Evolutionary conservation across 2,113 vertebrate genomes (phyloP), one percentile per base, ranked within the genome.

Genomic region (Actinemys pallida): DNA sequence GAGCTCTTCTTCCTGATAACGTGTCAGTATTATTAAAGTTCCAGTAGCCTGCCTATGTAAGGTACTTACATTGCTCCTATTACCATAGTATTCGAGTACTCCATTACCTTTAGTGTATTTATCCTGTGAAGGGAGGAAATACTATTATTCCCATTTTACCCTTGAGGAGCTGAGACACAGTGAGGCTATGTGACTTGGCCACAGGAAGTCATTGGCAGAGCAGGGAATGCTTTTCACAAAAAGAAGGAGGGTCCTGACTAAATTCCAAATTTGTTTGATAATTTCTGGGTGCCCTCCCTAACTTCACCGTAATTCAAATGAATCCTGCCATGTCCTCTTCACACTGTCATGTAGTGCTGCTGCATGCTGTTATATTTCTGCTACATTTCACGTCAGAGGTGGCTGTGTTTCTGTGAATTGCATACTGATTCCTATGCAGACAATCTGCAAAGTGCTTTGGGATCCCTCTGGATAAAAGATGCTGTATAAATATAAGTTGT

Each of bases 401-500:
- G 78, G 17, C n/a, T 89, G n/a, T 88, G 50, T 57, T 78, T 94
- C 82, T 62, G 79, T 42, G 90, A 52, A 27, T 12, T 4, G 1
- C 27, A 52, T 56, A 47, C 56, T 84, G 16, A 81, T 93, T 93
- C 87, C 87, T 50, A 86, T 42, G 47, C 62, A 89, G 93, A 81
- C 69, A 78, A 80, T 84, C 94, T 59, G 4, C 83, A 93, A 53
- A 88, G 78, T 92, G 83, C 29, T 87, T 94, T 90, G 87, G 42
- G 87, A 90, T 95, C 90, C 25, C 76, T 94, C 59, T 84, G 80
- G 83, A 62, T 72, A 56, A 49, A 56, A 95, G 69, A 87, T 85
- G 54, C 20, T 42, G 17, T 75, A 75, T 42, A 62, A 62, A 75
- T 75, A 75, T 75, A 75, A 42, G 16, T 39, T 72, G 65, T 72